These are phyloP conservation scores for Brachyopa scutellaris DNA, from an alignment of 2,888 invertebrate genomes.

Conservation along the genomic window DNA sequence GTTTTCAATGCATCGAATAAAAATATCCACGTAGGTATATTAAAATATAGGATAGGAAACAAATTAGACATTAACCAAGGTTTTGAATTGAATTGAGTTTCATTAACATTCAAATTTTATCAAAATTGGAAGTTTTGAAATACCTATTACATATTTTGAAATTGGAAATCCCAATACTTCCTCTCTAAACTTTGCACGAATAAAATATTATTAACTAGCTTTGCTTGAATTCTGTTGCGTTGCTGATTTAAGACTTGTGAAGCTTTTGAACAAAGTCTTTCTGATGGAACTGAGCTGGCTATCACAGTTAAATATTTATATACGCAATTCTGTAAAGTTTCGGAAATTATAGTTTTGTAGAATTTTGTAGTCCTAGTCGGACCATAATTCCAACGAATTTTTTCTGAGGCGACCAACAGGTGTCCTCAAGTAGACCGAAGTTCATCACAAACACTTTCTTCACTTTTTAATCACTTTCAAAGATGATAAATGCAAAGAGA, in stretches of 20 bases:
- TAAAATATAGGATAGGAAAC: background rate
- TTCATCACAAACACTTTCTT: too few species aligned
- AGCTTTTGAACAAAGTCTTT: background rate
- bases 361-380: too few species aligned
- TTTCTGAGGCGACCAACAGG: too few species aligned
- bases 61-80: background rate
- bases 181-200: constrained; percentile 4
- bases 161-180: background rate
- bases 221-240: background rate
- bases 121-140: background rate
- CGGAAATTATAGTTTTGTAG: too few species aligned
- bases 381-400: too few species aligned
- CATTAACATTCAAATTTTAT: too few species aligned
- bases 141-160: too few species aligned
- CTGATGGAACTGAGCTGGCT: constrained; percentile 4
- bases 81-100: background rate
- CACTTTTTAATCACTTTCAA: too few species aligned
- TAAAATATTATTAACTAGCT: background rate
- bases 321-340: too few species aligned
- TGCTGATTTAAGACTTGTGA: background rate
- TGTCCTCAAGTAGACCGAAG: too few species aligned
- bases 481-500: too few species aligned
- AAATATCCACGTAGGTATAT: background rate
- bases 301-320: constrained; percentile 3
- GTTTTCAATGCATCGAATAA: background rate